Percentiles rank a stretch among this genome's conserved stretches.
phyloP scores from a whole-genome alignment of 2,888 invertebrate species.

The Lepas anatifera region DNA sequence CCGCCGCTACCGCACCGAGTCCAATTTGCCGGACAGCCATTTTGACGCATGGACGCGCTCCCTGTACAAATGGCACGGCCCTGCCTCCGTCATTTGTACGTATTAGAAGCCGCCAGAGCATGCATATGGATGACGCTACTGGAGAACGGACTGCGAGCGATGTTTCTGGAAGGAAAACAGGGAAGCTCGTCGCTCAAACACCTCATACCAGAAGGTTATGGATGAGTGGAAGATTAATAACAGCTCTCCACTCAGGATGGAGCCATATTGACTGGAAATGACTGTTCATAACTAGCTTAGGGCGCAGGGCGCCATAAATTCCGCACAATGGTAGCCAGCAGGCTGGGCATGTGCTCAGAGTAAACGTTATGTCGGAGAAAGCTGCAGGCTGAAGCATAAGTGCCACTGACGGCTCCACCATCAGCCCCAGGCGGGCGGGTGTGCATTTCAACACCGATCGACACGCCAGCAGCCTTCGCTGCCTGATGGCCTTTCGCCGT shows the following conservation, averaged over 20 bases:
- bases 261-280: neutral
- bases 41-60: neutral
- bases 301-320: too few species aligned
- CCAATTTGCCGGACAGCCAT: conserved; percentile 9
- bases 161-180: neutral
- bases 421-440: too few species aligned
- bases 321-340: too few species aligned
- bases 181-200: too few species aligned
- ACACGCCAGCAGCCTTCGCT: too few species aligned
- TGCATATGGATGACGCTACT: conserved; percentile 7
- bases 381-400: too few species aligned
- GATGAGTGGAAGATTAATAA: neutral
- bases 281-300: too few species aligned
- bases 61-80: neutral
- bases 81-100: neutral
- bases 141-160: neutral
- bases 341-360: too few species aligned
- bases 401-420: too few species aligned
- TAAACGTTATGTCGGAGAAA: too few species aligned
- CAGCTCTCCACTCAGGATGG: neutral
- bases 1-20: neutral
- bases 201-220: neutral
- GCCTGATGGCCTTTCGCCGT: too few species aligned
- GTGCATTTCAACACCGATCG: too few species aligned
- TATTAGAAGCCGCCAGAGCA: neutral